phyloP scores from a whole-genome alignment of 2,888 invertebrate genomes.

The Caenorhabditis becei region DNA sequence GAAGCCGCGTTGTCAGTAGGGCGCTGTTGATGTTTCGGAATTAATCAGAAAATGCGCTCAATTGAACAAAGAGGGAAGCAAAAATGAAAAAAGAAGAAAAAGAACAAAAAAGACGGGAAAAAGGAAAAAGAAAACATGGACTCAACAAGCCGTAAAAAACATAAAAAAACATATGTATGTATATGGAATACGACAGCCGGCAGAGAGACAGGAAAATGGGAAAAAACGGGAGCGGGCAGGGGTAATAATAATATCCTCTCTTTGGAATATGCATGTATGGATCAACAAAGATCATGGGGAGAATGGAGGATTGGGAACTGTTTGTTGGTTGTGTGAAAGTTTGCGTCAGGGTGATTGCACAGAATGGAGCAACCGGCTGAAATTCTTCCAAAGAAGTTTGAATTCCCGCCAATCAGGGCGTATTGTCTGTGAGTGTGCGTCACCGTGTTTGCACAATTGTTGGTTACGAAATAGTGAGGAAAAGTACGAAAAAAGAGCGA shows the following conservation, averaged over 20 bases:
- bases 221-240: neutral
- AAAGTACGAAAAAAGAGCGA: neutral
- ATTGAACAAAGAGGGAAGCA: neutral
- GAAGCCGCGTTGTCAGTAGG: too few relatives aligned
- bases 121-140: neutral
- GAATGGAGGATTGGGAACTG: too few relatives aligned
- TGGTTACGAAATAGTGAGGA: neutral
- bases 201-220: conserved; percentile 4
- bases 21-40: too few relatives aligned
- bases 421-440: too few relatives aligned
- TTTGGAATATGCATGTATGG: neutral
- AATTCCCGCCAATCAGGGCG: too few relatives aligned
- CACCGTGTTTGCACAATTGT: too few relatives aligned
- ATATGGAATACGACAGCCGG: neutral
- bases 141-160: conserved; percentile 34
- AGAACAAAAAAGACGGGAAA: conserved; percentile 2
- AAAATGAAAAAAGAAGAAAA: conserved; percentile 11
- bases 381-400: too few relatives aligned
- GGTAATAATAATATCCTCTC: conserved; percentile 1
- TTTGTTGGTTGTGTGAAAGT: too few relatives aligned
- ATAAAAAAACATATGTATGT: conserved; percentile 3
- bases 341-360: neutral
- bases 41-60: neutral
- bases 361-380: too few relatives aligned
- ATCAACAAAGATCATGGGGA: too few relatives aligned